Conservation (phyloP, 2,113 vertebrate species). For the Pseudonaja textilis region DNA sequence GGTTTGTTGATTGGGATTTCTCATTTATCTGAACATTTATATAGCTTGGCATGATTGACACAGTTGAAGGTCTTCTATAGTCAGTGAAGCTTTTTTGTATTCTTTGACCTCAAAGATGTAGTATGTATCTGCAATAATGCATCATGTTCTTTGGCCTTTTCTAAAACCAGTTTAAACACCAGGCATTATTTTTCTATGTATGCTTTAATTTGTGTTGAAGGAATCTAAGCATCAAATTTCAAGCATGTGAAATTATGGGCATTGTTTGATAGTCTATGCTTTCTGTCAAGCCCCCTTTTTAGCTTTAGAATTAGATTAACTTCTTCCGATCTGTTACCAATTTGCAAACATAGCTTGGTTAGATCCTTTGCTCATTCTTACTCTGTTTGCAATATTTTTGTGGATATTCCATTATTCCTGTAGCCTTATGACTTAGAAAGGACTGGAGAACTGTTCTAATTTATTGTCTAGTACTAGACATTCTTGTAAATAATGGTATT, state of each 20-base stretch:
- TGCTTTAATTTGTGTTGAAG: background rate
- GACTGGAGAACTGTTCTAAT: background rate
- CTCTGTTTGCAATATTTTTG: background rate
- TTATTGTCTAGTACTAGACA: background rate
- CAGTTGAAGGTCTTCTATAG: background rate
- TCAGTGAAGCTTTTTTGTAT: background rate
- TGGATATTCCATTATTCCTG: background rate
- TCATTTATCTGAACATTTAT: background rate
- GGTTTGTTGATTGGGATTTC: background rate
- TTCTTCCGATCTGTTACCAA: background rate
- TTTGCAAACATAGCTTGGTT: background rate
- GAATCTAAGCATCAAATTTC: background rate
- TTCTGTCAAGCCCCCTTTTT: background rate
- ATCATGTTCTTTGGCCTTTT: background rate
- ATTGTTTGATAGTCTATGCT: background rate
- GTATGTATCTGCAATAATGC: background rate
- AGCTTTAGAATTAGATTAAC: background rate
- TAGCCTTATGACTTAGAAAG: background rate
- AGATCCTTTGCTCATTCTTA: background rate
- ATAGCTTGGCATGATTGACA: background rate
- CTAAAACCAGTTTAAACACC: background rate
- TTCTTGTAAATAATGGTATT: background rate
- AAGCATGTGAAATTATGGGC: background rate
- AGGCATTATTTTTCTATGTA: background rate
- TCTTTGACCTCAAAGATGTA: background rate